Percentiles rank a stretch among this genome's conserved stretches.
These are phyloP conservation scores for Polyommatus icarus DNA, from an alignment of 2,888 invertebrate species.

Conservation along the genomic window DNA sequence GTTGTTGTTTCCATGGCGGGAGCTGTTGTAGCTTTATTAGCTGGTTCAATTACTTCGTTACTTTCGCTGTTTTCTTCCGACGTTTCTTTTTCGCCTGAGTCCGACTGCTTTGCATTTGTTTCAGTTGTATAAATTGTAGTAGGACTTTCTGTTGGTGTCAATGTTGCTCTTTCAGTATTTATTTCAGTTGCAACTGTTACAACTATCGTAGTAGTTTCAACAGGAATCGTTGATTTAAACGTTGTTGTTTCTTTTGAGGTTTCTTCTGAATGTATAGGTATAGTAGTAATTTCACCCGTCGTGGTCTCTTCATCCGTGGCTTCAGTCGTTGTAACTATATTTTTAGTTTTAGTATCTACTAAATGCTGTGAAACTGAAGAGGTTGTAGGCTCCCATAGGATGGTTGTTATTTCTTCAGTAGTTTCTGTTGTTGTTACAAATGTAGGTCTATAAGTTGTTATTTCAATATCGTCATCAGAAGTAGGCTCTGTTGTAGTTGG, in stretches of 20 bases:
- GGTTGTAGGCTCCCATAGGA: constrained; percentile 55
- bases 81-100: constrained; percentile 41
- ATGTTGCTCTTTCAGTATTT: constrained; percentile 51
- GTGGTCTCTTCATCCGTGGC: constrained; percentile 32
- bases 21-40: constrained; percentile 39
- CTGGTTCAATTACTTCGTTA: constrained; percentile 62
- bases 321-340: constrained; percentile 42
- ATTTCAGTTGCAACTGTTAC: constrained; percentile 63
- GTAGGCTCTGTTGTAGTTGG: constrained; percentile 60
- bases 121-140: constrained; percentile 49
- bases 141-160: constrained; percentile 42
- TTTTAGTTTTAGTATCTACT: constrained; percentile 44
- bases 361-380: constrained; percentile 63
- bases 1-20: constrained; percentile 41
- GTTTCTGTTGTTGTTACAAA: constrained; percentile 59
- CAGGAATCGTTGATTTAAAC: constrained; percentile 42
- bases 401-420: constrained; percentile 57
- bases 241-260: constrained; percentile 43
- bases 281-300: constrained; percentile 33
- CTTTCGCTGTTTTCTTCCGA: constrained; percentile 65
- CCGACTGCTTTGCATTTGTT: constrained; percentile 51
- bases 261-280: constrained; percentile 35
- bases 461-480: constrained; percentile 53
- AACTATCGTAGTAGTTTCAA: constrained; percentile 52
- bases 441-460: constrained; percentile 72